Base-by-base conservation (phyloP, 2,113 vertebrate species). In the Nibea albiflora region DNA sequence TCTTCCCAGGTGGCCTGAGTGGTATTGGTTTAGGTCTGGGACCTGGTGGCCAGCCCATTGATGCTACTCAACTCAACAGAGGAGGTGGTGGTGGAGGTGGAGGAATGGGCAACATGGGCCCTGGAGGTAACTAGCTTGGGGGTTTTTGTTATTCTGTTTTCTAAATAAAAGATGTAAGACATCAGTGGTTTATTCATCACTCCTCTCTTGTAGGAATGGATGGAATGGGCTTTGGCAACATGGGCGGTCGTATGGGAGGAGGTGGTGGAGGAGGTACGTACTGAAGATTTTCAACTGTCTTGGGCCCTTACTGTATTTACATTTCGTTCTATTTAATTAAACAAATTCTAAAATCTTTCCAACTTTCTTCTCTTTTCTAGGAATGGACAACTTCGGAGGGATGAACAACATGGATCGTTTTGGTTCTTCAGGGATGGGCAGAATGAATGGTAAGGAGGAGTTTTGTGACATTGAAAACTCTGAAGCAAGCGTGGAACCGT, bases 31-130 rank as follows among this genome's bases (percentile, higher is more conserved):
- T 98, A 92, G 98, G 98, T 5, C 92, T 99, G 88, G 98, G 98
- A 86, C 98, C 98, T 81, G 98, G 97, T 90, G 98, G 98, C 54
- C 97, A 99, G 87, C 98, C 98, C 47, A 98, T 99, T 66, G 98
- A 98, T 94, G 96, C 98, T 83, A 95, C 95, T 85, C 96, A 98
- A 71, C 88, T 99, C 85, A 99, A 97, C 89, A 96, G 97, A 94
- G 97, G 97, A 79, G 95, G 78, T 2, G 86, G 90, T 12, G 90
- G 89, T 0, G 71, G 74, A 0, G 75, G 79, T 2, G 90, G 88
- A 31, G 94, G 95, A 63, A 97, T 98, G 96, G 96, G 96, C 78
- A 98, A 96, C 94, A 94, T 98, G 90, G 96, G 97, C 44, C 96
- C 96, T 61, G 96, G 97, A 96, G 97, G 97, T 97, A 94, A 95